Evolutionary conservation across 2,797 vertebrate species (phyloP).

Genomic region (Lithobates pipiens): DNA sequence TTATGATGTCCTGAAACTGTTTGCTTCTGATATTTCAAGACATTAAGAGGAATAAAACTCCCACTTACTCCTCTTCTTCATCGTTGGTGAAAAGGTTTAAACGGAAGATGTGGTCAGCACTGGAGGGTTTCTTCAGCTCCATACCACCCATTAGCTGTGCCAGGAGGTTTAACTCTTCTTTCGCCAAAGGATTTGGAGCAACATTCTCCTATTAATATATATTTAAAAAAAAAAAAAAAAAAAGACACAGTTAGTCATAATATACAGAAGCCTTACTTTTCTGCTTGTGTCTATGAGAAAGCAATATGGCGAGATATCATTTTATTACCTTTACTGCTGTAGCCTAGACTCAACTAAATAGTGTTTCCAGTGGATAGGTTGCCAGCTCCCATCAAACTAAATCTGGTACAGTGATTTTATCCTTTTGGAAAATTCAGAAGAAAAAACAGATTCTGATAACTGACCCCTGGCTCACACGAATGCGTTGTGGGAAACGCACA

Average conservation of each 20-base stretch:
- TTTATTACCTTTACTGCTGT: neutral
- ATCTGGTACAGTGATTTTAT: neutral
- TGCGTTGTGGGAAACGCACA: too few species aligned
- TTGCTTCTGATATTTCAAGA: too few species aligned
- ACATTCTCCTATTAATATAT: slow-evolving; percentile 80
- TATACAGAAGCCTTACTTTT: neutral
- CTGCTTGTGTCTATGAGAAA: neutral
- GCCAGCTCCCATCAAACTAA: too few species aligned
- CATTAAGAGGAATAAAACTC: neutral
- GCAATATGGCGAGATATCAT: too few species aligned
- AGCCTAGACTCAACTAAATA: neutral
- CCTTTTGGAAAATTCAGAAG: neutral
- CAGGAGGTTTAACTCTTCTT: slow-evolving; percentile 95
- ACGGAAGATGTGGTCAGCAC: slow-evolving; percentile 84
- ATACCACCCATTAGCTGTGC: slow-evolving; percentile 91
- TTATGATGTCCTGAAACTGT: too few species aligned
- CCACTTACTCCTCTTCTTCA: slow-evolving; percentile 93
- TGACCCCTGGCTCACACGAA: too few species aligned
- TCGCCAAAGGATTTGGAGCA: slow-evolving; percentile 90
- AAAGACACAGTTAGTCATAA: neutral
- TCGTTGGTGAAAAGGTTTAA: slow-evolving; percentile 93
- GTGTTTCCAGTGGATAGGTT: too few species aligned
- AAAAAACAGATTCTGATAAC: too few species aligned
- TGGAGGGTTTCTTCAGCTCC: slow-evolving; percentile 82
- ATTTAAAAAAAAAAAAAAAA: neutral